Conservation (phyloP, 1,140 invertebrate species). For the Lepidurus apus region DNA sequence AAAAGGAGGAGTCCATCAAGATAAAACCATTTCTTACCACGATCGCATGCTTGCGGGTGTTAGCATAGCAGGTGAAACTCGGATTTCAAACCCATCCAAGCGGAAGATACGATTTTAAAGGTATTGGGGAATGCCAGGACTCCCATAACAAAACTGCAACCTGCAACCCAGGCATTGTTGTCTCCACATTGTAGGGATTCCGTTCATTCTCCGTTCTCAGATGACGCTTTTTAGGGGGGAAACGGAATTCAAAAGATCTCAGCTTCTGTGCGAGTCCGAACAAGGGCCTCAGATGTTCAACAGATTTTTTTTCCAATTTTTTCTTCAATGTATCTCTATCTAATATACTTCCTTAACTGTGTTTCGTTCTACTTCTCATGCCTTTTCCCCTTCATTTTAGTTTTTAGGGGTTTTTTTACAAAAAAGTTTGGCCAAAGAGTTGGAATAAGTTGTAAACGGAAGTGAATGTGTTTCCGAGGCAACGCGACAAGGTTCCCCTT, state of each 20-base stretch:
- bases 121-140: background rate
- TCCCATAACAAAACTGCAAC: background rate
- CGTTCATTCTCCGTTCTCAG: background rate
- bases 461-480: too few relatives aligned
- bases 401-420: too few relatives aligned
- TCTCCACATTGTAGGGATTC: background rate
- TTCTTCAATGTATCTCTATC: too few relatives aligned
- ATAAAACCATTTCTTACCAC: background rate
- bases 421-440: too few relatives aligned
- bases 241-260: background rate
- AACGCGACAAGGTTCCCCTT: too few relatives aligned
- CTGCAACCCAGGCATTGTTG: background rate
- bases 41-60: too few relatives aligned
- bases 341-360: too few relatives aligned
- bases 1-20: slow-evolving; percentile 5
- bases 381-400: too few relatives aligned
- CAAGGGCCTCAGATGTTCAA: too few relatives aligned
- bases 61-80: background rate
- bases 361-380: too few relatives aligned
- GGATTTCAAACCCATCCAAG: background rate
- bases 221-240: slow-evolving; percentile 6
- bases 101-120: background rate
- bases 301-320: too few relatives aligned
- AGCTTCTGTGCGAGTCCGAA: background rate
- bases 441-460: too few relatives aligned